phyloP scores from a whole-genome alignment of 1,140 invertebrate genomes.

The Akabosia matsudoensis region DNA sequence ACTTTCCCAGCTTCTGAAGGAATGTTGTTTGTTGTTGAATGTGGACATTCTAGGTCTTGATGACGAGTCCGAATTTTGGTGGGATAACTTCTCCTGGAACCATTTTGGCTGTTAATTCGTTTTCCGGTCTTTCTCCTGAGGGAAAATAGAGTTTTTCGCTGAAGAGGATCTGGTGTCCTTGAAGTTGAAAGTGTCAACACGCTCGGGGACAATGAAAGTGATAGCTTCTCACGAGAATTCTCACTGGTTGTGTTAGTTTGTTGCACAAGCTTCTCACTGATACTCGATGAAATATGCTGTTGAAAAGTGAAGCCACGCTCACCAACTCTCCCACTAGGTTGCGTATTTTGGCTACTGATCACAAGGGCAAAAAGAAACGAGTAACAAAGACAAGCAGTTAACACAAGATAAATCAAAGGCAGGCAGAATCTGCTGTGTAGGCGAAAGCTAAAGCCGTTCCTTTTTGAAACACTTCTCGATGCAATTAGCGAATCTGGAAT shows the following conservation, averaged over 20 bases:
- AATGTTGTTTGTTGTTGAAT: background rate
- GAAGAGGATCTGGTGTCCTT: background rate
- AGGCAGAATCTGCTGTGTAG: constrained; percentile 30
- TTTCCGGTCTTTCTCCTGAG: background rate
- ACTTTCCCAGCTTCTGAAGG: background rate
- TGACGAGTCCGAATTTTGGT: constrained; percentile 43
- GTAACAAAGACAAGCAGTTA: constrained; percentile 37
- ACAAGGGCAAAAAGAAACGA: constrained; percentile 40
- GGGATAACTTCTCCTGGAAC: constrained; percentile 44
- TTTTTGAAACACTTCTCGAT: constrained; percentile 26
- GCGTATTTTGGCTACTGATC: constrained; percentile 10
- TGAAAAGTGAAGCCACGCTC: background rate
- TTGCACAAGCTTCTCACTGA: background rate
- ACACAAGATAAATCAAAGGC: constrained; percentile 37
- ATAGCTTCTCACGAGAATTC: too few species aligned
- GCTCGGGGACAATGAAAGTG: too few species aligned
- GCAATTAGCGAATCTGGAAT: constrained; percentile 42
- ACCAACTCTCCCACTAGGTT: background rate
- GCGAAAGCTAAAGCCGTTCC: background rate
- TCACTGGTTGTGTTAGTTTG: background rate
- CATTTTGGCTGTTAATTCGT: constrained; percentile 21
- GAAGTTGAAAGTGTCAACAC: background rate
- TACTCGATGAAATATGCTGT: background rate
- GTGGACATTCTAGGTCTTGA: constrained; percentile 32
- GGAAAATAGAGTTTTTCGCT: background rate